A percentile compares a stretch with the other conserved stretches of the same genome.
Evolutionary conservation across 2,888 invertebrate species (phyloP).

Genomic region (Tridacna crocea): DNA sequence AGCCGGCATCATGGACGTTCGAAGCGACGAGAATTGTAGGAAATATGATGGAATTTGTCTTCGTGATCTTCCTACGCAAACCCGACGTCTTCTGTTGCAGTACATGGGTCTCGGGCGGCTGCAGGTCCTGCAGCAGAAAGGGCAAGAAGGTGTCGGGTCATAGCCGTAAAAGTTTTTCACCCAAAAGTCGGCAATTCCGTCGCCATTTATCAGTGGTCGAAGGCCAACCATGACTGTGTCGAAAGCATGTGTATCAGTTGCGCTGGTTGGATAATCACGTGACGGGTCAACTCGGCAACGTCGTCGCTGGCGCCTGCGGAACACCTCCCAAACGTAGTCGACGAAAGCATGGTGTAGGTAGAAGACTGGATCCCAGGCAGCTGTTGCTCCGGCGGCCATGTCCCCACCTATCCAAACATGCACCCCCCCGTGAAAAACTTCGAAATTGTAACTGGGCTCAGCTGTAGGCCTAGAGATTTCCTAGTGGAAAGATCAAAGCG

Average conservation of each 20-base stretch:
- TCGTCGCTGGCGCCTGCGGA: conserved; percentile 45
- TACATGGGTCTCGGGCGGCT: conserved; percentile 36
- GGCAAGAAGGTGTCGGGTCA: conserved; percentile 59
- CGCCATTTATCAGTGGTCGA: conserved; percentile 44
- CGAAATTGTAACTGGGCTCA: conserved; percentile 54
- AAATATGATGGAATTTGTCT: conserved; percentile 20
- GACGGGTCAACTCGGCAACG: conserved; percentile 41
- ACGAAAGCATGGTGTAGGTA: conserved; percentile 72
- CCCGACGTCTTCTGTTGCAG: conserved; percentile 33
- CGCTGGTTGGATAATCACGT: conserved; percentile 38
- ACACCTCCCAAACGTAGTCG: conserved; percentile 72
- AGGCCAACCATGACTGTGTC: conserved; percentile 51
- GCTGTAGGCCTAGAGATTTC: conserved; percentile 47
- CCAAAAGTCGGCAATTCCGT: conserved; percentile 53
- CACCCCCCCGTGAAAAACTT: conserved; percentile 65
- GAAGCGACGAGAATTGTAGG: background rate
- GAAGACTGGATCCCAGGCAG: conserved; percentile 70
- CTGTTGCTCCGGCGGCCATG: conserved; percentile 60
- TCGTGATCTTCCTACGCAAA: conserved; percentile 45
- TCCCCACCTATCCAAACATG: conserved; percentile 71
- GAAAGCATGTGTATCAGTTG: conserved; percentile 33
- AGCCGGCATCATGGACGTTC: background rate
- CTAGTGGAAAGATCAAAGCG: background rate
- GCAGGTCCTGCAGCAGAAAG: conserved; percentile 27
- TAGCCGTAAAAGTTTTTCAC: conserved; percentile 51